Evolutionary conservation across 2,888 invertebrate genomes (phyloP).

Genomic region (Ennomos quercinarius): DNA sequence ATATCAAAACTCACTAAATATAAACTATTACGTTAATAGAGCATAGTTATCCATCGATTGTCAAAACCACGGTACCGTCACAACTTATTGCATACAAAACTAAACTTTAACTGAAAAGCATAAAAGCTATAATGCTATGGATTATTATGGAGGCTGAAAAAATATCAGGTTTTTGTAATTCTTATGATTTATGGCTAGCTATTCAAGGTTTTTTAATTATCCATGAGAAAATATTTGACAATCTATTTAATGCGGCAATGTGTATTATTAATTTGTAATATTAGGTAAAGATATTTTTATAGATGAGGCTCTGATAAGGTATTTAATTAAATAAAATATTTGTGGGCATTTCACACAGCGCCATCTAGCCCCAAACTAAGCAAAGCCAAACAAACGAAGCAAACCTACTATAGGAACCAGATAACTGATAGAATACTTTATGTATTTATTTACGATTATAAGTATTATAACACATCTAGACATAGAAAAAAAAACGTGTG

Average conservation of each 20-base stretch:
- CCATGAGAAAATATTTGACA: constrained; percentile 3
- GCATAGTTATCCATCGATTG: constrained; percentile 50
- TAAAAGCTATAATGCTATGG: background rate
- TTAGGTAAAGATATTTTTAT: background rate
- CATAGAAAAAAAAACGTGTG: no score
- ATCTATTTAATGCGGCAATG: background rate
- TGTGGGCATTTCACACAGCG: no score
- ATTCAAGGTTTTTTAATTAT: background rate
- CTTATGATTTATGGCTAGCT: constrained; percentile 4
- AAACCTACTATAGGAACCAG: no score
- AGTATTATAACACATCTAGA: no score
- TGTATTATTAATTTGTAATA: background rate
- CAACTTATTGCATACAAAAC: constrained; percentile 11
- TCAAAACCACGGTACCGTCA: constrained; percentile 21
- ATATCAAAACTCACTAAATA: constrained; percentile 30
- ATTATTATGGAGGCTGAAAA: no score
- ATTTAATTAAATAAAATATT: no score
- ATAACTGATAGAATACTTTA: no score
- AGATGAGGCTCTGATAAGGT: no score
- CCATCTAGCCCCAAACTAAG: no score
- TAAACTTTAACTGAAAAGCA: background rate
- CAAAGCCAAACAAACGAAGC: no score
- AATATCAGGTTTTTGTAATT: constrained; percentile 5
- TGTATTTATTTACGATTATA: no score
- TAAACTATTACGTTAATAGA: constrained; percentile 46